A percentile compares a stretch with the other conserved stretches of the same genome.
These are phyloP conservation scores for Ceyx cyanopectus DNA, from an alignment of 2,113 vertebrate genomes.

Conservation along the genomic window DNA sequence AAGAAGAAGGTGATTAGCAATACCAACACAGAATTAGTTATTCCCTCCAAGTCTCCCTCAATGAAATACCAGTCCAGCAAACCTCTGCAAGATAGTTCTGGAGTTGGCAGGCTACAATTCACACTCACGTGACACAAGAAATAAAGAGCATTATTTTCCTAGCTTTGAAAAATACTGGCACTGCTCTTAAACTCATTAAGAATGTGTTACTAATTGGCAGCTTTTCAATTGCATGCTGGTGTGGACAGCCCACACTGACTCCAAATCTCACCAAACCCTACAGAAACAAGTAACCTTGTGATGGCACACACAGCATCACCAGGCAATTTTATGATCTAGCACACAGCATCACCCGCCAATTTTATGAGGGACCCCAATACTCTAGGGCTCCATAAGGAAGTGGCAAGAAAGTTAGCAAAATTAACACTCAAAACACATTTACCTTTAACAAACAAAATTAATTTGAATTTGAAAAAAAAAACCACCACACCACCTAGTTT, in stretches of 20 bases:
- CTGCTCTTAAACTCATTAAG: neutral
- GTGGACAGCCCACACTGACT: neutral
- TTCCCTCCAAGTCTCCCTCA: neutral
- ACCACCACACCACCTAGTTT: neutral
- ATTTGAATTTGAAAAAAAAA: neutral
- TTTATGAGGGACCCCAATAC: neutral
- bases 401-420: neutral
- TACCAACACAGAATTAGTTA: neutral
- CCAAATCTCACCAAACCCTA: neutral
- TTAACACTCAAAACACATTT: neutral
- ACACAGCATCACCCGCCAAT: neutral
- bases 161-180: neutral
- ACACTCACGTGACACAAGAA: neutral
- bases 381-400: neutral
- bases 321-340: neutral
- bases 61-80: neutral
- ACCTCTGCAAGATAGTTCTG: neutral
- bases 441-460: neutral
- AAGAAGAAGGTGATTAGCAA: conserved; percentile 10
- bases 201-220: neutral
- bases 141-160: neutral
- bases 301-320: neutral
- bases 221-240: neutral
- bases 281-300: neutral
- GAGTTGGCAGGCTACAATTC: neutral